Evolutionary conservation across 2,797 vertebrate species (phyloP).

Genomic region (Ficedula albicollis): DNA sequence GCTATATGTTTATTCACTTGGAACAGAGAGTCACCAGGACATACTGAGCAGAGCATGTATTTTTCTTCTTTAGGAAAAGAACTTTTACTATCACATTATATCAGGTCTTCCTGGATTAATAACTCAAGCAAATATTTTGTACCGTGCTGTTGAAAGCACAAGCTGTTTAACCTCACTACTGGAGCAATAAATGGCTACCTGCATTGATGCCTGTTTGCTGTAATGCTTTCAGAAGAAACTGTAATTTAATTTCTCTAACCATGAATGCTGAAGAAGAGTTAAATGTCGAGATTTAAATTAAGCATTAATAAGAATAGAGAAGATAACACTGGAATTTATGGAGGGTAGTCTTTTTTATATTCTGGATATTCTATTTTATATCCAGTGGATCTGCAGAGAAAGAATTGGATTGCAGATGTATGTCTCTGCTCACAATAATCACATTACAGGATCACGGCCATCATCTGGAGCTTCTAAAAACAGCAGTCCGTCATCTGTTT

Average conservation of each 20-base stretch:
- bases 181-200: slow-evolving; percentile 36
- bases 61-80: not conserved
- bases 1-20: not conserved
- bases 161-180: slow-evolving; percentile 30
- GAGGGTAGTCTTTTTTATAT: not conserved
- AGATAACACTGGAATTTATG: slow-evolving; percentile 55
- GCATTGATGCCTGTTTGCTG: not conserved
- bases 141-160: slow-evolving; percentile 12
- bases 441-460: not conserved
- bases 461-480: slow-evolving; percentile 61
- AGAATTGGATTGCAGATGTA: not conserved
- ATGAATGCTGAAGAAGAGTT: not conserved
- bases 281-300: slow-evolving; percentile 54
- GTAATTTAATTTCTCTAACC: slow-evolving; percentile 16
- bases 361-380: not conserved
- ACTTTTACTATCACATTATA: not conserved
- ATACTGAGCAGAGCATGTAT: not conserved
- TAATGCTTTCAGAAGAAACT: slow-evolving; percentile 42
- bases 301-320: slow-evolving; percentile 61
- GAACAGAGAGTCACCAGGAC: not conserved
- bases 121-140: slow-evolving; percentile 31
- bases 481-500: slow-evolving; percentile 51
- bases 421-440: slow-evolving; percentile 12
- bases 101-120: slow-evolving; percentile 21
- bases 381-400: not conserved